phyloP scores from a whole-genome alignment of 2,888 invertebrate genomes.

The Eurytoma californica region DNA sequence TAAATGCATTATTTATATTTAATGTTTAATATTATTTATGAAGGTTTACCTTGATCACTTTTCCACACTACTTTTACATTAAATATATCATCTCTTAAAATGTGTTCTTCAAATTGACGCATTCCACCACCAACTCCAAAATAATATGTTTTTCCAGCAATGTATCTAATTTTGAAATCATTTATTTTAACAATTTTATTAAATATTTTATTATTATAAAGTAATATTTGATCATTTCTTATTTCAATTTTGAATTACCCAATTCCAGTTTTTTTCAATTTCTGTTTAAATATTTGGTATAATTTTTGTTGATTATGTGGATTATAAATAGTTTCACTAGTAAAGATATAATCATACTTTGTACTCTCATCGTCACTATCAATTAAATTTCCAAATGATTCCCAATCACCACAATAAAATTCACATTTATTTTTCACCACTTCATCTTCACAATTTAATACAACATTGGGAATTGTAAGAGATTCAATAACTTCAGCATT shows the following conservation, averaged over 20 bases:
- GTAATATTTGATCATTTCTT: not conserved
- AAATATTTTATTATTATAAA: slow-evolving; percentile 1
- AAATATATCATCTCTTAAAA: slow-evolving; percentile 79
- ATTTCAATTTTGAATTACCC: slow-evolving; percentile 74
- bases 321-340: slow-evolving; percentile 96
- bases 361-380: slow-evolving; percentile 68
- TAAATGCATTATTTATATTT: too few species aligned
- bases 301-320: slow-evolving; percentile 86
- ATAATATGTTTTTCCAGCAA: slow-evolving; percentile 94
- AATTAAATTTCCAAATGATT: slow-evolving; percentile 76
- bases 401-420: slow-evolving; percentile 86
- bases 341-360: slow-evolving; percentile 89
- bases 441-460: slow-evolving; percentile 79
- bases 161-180: slow-evolving; percentile 72
- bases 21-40: slow-evolving; percentile 10
- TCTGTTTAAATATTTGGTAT: slow-evolving; percentile 80
- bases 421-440: slow-evolving; percentile 70
- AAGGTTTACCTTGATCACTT: slow-evolving; percentile 77
- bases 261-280: slow-evolving; percentile 80
- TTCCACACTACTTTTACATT: slow-evolving; percentile 80
- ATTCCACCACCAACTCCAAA: slow-evolving; percentile 96
- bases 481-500: slow-evolving; percentile 88
- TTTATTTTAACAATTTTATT: not conserved
- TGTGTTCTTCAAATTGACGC: slow-evolving; percentile 82
- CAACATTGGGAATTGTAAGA: slow-evolving; percentile 89